Conservation (phyloP, 2,888 invertebrate species). For the Philonicus albiceps region DNA sequence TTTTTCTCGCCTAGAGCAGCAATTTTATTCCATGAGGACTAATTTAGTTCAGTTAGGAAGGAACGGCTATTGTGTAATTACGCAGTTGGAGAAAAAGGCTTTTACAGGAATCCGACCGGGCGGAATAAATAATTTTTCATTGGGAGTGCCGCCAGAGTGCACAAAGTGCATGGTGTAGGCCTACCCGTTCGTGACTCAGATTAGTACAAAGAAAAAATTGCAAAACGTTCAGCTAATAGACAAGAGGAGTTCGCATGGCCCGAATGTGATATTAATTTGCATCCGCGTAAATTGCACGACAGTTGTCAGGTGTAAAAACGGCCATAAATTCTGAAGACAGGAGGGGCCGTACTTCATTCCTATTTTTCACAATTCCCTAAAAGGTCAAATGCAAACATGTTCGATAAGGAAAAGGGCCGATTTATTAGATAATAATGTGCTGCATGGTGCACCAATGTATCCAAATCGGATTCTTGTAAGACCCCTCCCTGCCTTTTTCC, state of each 20-base stretch:
- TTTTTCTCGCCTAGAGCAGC: neutral
- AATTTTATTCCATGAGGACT: conserved; percentile 21
- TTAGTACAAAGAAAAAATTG: neutral
- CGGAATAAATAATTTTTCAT: neutral
- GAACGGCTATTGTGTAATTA: conserved; percentile 7
- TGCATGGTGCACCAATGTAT: neutral
- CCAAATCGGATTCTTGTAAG: neutral
- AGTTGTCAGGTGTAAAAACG: conserved; percentile 12
- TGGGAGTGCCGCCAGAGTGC: neutral
- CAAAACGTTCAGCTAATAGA: neutral
- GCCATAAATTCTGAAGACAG: neutral
- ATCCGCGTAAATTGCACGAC: conserved; percentile 4
- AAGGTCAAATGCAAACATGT: neutral
- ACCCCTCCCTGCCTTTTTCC: neutral
- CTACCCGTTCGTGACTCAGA: conserved; percentile 22
- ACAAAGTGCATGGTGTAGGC: neutral
- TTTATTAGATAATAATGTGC: neutral
- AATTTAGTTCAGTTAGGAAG: conserved; percentile 10
- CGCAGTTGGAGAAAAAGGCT: neutral
- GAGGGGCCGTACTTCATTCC: neutral
- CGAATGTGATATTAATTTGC: conserved; percentile 20
- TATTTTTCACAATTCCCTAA: neutral
- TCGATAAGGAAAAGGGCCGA: neutral
- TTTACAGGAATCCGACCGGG: neutral
- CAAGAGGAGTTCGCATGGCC: neutral